phyloP scores from a whole-genome alignment of 2,797 vertebrate genomes.

The Pyrocephalus nanus region DNA sequence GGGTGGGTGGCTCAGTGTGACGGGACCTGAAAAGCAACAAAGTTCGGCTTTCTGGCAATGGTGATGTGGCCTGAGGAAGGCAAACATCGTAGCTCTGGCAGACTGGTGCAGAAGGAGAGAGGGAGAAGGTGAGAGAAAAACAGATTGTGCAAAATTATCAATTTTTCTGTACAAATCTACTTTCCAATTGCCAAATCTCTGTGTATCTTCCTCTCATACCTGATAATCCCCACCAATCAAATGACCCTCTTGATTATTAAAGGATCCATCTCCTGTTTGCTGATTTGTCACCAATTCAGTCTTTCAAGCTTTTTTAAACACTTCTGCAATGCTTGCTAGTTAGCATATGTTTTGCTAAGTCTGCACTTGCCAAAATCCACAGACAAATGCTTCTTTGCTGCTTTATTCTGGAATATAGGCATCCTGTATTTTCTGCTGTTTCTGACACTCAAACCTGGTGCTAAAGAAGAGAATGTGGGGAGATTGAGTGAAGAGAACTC shows the following conservation, averaged over 20 bases:
- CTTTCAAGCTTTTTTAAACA: background rate
- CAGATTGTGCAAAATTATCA: background rate
- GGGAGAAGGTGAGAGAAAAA: background rate
- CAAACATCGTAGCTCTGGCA: accelerated
- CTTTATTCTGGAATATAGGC: background rate
- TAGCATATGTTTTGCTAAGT: background rate
- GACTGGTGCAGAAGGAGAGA: background rate
- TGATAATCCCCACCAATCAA: background rate
- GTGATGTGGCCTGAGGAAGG: background rate
- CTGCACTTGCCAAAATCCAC: background rate
- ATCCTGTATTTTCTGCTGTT: background rate
- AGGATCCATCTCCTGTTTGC: background rate
- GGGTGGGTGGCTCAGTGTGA: background rate
- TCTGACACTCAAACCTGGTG: background rate
- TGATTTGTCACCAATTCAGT: background rate
- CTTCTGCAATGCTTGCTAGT: background rate
- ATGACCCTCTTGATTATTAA: background rate
- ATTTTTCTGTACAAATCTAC: background rate
- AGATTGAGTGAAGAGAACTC: background rate
- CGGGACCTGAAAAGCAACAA: accelerated
- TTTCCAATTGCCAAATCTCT: background rate
- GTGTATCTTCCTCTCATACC: background rate
- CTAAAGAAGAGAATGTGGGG: background rate
- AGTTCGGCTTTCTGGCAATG: background rate
- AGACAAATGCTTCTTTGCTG: background rate